These are phyloP conservation scores for Podotricha telesiphe DNA, from an alignment of 2,888 invertebrate species.

Conservation along the genomic window DNA sequence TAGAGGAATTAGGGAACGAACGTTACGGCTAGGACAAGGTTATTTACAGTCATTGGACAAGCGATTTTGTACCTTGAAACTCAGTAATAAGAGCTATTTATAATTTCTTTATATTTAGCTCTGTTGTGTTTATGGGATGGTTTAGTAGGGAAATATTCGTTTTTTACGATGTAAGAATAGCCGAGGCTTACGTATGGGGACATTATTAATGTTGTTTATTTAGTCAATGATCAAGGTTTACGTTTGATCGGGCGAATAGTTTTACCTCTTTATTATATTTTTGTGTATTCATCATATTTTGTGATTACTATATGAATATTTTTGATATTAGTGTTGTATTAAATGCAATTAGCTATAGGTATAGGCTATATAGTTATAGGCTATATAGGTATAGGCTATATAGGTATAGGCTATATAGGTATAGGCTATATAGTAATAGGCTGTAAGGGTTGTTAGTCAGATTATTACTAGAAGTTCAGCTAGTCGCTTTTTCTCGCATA, in stretches of 20 bases:
- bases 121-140: conserved; percentile 72
- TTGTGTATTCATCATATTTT: background rate
- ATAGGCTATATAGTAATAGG: no score
- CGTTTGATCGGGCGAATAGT: conserved; percentile 8
- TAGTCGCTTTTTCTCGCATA: no score
- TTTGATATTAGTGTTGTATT: background rate
- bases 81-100: conserved; percentile 43
- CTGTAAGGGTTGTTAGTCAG: no score
- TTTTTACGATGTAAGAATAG: conserved; percentile 80
- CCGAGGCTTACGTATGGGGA: conserved; percentile 69
- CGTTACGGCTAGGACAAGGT: conserved; percentile 55
- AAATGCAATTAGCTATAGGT: no score
- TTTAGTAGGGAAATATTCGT: conserved; percentile 78
- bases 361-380: no score
- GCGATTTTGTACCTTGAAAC: conserved; percentile 41
- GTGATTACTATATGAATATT: background rate
- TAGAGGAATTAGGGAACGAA: conserved; percentile 72
- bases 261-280: conserved; percentile 1
- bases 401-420: no score
- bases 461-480: no score
- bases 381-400: no score
- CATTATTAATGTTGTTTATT: conserved; percentile 75
- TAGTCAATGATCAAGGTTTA: conserved; percentile 46
- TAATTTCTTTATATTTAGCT: conserved; percentile 48
- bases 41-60: conserved; percentile 8